Evolutionary conservation across 2,113 vertebrate species (phyloP), one percentile per base, ranked within the genome.

Genomic region (Psophia crepitans): DNA sequence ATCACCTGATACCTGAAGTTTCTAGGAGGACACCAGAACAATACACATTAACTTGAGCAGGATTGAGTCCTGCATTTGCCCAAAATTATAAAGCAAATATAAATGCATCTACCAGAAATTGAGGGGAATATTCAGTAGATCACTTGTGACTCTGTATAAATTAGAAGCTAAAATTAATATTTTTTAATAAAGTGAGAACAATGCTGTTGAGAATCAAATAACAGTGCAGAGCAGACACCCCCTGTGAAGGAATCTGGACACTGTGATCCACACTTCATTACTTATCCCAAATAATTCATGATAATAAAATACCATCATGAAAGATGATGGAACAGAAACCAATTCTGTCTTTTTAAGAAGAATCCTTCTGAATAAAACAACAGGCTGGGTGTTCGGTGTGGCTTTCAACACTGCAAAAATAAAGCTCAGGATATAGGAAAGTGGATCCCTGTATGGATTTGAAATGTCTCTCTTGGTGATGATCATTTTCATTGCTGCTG

Each of bases 401-500:
- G 13, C 32, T 87, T 96, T 65, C 85, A 92, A 30, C 68, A 49
- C 6, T 76, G 69, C 39, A 93, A 79, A 83, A 91, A 51, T 85
- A 81, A 73, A 76, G 46, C 32, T 88, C 39, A 57, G 51, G 43
- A 15, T 63, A 32, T n/a, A 80, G 46, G 39, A 71, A 93, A 94
- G 51, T 79, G 63, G 78, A 91, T 46, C 37, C 37, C 43, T 61
- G 32, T 81, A 48, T 87, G 69, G 78, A 81, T 94, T 96, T 90
- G 60, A 92, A 69, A 51, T 66, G 30, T 89, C 68, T 87, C 35
- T 83, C 51, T 69, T 60, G 66, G 30, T 51, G 58, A 71, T 68
- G 73, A 70, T 93, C 87, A 70, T 85, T 97, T 95, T 95, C 73
- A 84, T n/a, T 87, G 69, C 85, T 27, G 11, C 82, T 89, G 71